A percentile compares a stretch with the other conserved stretches of the same genome.
Evolutionary conservation across 2,888 invertebrate species (phyloP).

Genomic region (Thecocarcelia acutangulata): DNA sequence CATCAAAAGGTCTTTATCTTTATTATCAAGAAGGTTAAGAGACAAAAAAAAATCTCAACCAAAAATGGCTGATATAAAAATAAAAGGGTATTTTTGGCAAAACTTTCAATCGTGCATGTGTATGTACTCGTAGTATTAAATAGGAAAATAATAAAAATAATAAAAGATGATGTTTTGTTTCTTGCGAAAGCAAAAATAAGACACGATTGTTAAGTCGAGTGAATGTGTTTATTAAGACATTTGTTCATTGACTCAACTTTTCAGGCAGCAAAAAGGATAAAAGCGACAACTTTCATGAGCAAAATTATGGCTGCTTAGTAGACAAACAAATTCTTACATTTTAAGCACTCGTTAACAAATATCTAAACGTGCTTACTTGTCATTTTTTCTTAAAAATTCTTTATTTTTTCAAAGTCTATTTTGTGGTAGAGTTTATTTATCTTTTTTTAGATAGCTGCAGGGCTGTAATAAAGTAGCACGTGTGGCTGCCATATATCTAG

Average conservation of each 20-base stretch:
- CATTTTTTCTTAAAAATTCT: constrained; percentile 1
- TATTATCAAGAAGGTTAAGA: constrained; percentile 24
- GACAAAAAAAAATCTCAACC: constrained; percentile 5
- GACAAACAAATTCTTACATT: too few species aligned
- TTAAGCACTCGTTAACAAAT: too few species aligned
- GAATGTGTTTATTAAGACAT: too few species aligned
- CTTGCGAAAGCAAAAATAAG: too few species aligned
- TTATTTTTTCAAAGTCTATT: constrained; percentile 34
- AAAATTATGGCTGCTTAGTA: too few species aligned
- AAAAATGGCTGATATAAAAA: constrained; percentile 21
- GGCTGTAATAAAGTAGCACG: constrained; percentile 13
- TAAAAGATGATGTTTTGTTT: too few species aligned
- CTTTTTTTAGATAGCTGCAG: constrained; percentile 47
- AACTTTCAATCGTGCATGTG: neutral
- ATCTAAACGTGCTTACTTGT: too few species aligned
- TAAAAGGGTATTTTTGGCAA: neutral
- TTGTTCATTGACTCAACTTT: too few species aligned
- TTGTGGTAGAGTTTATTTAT: constrained; percentile 40
- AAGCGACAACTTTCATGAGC: too few species aligned
- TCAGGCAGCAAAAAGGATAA: too few species aligned
- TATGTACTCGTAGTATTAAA: too few species aligned
- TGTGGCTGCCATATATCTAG: constrained; percentile 16
- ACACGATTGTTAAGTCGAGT: too few species aligned
- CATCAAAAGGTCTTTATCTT: constrained; percentile 36
- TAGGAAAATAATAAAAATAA: neutral